These are phyloP conservation scores for Porites rus DNA, from an alignment of 92 coral and sea anemone genomes.

Conservation along the genomic window DNA sequence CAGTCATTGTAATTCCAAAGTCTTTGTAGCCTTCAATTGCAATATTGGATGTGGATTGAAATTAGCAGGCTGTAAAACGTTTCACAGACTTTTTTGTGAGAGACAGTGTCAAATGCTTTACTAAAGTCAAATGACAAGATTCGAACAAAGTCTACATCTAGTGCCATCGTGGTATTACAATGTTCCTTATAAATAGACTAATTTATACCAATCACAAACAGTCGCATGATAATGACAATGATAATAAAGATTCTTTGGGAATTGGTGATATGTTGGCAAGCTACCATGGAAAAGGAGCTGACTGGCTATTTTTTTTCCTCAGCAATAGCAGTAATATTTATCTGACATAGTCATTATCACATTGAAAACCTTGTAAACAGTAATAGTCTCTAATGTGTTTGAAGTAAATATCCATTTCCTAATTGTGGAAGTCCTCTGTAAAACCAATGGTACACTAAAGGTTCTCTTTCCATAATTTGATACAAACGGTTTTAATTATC, in stretches of 20 bases:
- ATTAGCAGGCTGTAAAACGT: conserved; percentile 18
- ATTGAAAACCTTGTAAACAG: no score
- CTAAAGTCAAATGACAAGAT: conserved; percentile 31
- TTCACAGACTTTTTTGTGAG: conserved; percentile 36
- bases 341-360: no score
- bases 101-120: conserved; percentile 58
- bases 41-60: conserved; percentile 12
- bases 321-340: no score
- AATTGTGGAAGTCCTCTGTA: no score
- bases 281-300: conserved; percentile 54
- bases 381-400: no score
- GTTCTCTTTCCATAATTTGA: no score
- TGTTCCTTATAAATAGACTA: conserved; percentile 57
- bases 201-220: conserved; percentile 40
- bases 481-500: no score
- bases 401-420: no score
- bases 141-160: conserved; percentile 30
- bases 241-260: conserved; percentile 49
- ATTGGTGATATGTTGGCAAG: conserved; percentile 53
- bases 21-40: no score
- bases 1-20: no score
- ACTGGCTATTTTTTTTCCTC: neutral
- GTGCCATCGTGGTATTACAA: conserved; percentile 48
- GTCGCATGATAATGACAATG: conserved; percentile 39
- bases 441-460: no score